phyloP scores from a whole-genome alignment of 1,140 invertebrate species.

The Drosophila bipectinata region DNA sequence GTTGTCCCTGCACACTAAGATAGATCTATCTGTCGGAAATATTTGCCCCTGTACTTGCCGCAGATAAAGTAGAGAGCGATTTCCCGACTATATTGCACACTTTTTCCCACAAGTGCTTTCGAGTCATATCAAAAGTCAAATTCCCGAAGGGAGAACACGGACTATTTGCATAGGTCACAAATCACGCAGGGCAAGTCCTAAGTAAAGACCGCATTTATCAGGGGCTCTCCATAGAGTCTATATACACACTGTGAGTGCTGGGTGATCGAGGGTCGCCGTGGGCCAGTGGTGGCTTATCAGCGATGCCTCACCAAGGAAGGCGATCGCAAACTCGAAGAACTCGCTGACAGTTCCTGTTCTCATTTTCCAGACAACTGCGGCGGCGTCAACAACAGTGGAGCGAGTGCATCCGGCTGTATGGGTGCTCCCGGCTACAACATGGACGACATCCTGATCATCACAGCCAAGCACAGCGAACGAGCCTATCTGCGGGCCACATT shows the following conservation, averaged over 20 bases:
- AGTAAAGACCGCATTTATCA: constrained; percentile 82
- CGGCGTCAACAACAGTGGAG: constrained; percentile 75
- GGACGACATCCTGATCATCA: constrained; percentile 92
- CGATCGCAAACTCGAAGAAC: constrained; percentile 1
- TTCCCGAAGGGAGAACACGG: constrained; percentile 6
- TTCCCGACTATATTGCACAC: neutral
- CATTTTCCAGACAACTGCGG: constrained; percentile 84
- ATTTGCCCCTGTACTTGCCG: too few relatives aligned
- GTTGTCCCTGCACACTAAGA: too few relatives aligned
- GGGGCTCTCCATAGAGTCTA: constrained; percentile 28
- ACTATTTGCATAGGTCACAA: constrained; percentile 69
- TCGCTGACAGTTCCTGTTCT: constrained; percentile 53
- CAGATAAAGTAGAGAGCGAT: neutral
- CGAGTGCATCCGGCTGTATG: constrained; percentile 58
- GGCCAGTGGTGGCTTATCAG: constrained; percentile 68
- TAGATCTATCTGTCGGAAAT: too few relatives aligned
- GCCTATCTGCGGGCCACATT: constrained; percentile 92
- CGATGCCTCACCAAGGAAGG: constrained; percentile 14
- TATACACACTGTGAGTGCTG: constrained; percentile 5
- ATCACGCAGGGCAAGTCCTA: constrained; percentile 79
- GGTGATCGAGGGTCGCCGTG: constrained; percentile 54
- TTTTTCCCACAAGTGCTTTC: constrained; percentile 29
- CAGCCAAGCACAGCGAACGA: constrained; percentile 89
- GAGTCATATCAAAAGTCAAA: constrained; percentile 34
- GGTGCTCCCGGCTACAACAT: constrained; percentile 85